Evolutionary conservation across 2,113 vertebrate genomes (phyloP).

Genomic region (Thymallus thymallus): DNA sequence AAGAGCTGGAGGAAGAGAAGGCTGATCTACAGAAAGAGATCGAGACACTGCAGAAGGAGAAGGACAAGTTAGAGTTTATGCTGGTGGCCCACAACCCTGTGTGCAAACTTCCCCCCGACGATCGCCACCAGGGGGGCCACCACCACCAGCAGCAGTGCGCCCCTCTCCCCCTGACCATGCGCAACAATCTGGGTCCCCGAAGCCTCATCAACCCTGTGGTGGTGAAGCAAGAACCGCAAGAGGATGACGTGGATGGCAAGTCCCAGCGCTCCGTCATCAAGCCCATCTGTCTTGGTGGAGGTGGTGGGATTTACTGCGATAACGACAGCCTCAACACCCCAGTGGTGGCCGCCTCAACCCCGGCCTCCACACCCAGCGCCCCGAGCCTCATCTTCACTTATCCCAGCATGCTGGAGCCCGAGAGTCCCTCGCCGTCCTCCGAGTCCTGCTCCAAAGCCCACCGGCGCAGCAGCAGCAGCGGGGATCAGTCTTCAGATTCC

Average conservation of each 20-base stretch:
- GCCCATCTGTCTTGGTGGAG: conserved; percentile 90
- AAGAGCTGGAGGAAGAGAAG: conserved; percentile 96
- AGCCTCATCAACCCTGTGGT: conserved; percentile 74
- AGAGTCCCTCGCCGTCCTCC: conserved; percentile 90
- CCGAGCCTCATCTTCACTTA: conserved; percentile 97
- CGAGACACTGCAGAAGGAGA: conserved; percentile 93
- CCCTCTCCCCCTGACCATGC: conserved; percentile 78
- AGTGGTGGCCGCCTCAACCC: conserved; percentile 93
- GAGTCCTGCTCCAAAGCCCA: conserved; percentile 99
- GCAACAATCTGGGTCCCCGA: conserved; percentile 55
- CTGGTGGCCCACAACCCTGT: conserved; percentile 93
- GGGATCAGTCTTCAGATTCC: conserved; percentile 99
- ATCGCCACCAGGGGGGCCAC: conserved; percentile 63
- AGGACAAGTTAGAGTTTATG: conserved; percentile 99
- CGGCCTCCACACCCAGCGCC: conserved; percentile 87
- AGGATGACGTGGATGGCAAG: conserved; percentile 75
- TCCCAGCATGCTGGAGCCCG: conserved; percentile 93
- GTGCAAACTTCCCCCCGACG: conserved; percentile 91
- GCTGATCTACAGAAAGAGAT: conserved; percentile 96
- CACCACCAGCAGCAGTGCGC: conserved; percentile 66
- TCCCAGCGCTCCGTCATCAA: conserved; percentile 89
- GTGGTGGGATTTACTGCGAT: conserved; percentile 81
- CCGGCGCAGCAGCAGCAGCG: conserved; percentile 98
- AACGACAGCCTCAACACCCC: conserved; percentile 98
- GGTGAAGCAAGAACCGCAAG: conserved; percentile 93